Conservation (phyloP, 2,888 invertebrate genomes). For the Apantesis nais region DNA sequence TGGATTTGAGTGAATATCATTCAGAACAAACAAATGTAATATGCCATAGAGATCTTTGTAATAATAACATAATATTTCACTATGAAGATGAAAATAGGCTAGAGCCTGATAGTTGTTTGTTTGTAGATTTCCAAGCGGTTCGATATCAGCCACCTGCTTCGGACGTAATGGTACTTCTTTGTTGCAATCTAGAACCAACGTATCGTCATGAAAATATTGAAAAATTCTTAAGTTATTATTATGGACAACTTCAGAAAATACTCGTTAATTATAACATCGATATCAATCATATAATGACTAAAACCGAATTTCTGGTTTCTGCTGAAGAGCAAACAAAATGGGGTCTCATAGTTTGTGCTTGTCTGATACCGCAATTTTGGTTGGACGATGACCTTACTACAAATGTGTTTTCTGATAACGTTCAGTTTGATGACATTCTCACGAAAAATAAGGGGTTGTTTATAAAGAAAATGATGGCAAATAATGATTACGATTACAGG, state of each 20-base stretch:
- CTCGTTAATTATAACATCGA: conserved; percentile 69
- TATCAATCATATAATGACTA: conserved; percentile 70
- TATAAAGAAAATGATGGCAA: conserved; percentile 82
- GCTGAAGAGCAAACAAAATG: conserved; percentile 80
- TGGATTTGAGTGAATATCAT: conserved; percentile 61
- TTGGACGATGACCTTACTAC: conserved; percentile 80
- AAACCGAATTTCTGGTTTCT: conserved; percentile 73
- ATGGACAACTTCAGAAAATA: conserved; percentile 73
- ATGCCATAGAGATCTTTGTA: conserved; percentile 88
- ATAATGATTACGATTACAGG: conserved; percentile 75
- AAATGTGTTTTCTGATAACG: conserved; percentile 74
- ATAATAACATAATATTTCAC: conserved; percentile 87
- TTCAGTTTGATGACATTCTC: conserved; percentile 84
- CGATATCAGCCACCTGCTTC: conserved; percentile 88
- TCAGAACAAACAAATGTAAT: conserved; percentile 78
- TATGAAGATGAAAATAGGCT: conserved; percentile 46
- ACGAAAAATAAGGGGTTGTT: conserved; percentile 81
- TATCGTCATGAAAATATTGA: conserved; percentile 80
- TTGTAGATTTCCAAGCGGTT: conserved; percentile 90
- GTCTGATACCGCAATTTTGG: conserved; percentile 82
- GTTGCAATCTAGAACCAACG: conserved; percentile 79
- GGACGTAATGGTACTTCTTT: conserved; percentile 86
- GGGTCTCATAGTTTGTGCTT: conserved; percentile 84
- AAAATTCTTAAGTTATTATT: conserved; percentile 85
- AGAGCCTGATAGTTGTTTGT: conserved; percentile 83